Conservation (phyloP, 2,797 vertebrate species). For the Acridotheres tristis region DNA sequence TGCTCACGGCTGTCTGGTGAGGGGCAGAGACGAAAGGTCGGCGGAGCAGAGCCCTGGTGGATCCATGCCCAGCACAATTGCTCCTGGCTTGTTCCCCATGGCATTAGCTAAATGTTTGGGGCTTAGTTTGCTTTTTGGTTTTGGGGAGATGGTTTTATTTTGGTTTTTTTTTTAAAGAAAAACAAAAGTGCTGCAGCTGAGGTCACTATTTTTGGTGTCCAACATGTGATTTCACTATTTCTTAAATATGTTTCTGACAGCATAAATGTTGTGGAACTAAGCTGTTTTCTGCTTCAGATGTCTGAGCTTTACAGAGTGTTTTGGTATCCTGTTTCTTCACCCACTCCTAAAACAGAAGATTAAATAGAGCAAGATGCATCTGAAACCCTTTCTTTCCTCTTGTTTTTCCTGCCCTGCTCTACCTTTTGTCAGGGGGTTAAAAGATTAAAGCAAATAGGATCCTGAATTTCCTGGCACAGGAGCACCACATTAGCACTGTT, state of each 20-base stretch:
- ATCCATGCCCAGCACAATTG: constrained; percentile 1
- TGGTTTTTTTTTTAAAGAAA: neutral
- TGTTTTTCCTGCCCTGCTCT: neutral
- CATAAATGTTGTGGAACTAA: neutral
- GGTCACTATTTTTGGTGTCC: neutral
- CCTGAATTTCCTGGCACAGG: neutral
- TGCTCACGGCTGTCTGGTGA: neutral
- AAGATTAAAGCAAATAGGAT: neutral
- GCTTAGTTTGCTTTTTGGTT: neutral
- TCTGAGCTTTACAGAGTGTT: neutral
- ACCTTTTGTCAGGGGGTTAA: neutral
- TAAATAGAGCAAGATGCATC: neutral
- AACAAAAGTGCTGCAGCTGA: neutral
- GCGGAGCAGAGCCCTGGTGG: neutral
- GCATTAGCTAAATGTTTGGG: neutral
- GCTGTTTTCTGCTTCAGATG: neutral
- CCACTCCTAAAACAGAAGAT: neutral
- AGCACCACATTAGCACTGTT: neutral
- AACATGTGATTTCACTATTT: neutral
- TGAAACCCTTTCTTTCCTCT: neutral
- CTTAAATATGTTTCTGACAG: neutral
- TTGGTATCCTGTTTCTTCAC: neutral
- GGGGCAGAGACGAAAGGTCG: neutral
- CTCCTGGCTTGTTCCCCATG: neutral
- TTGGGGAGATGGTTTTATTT: neutral